These are phyloP conservation scores for Hippocampus abdominalis DNA, from an alignment of 2,113 vertebrate species.

Conservation along the genomic window DNA sequence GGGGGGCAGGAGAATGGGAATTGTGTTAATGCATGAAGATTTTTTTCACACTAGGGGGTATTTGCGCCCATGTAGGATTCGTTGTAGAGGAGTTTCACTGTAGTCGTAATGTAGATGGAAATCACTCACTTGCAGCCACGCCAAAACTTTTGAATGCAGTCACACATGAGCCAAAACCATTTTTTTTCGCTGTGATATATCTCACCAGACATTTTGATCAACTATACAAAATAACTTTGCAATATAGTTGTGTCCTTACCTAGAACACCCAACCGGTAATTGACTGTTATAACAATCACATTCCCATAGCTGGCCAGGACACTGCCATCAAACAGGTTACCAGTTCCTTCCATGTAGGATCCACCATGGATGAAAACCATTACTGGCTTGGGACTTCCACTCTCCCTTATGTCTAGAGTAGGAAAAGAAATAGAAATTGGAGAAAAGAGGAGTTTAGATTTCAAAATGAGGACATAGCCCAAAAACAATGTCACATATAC, in stretches of 20 bases:
- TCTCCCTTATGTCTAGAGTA: constrained; percentile 94
- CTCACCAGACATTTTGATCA: too few species aligned
- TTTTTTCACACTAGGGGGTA: too few species aligned
- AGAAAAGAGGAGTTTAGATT: constrained; percentile 75
- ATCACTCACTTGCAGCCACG: too few species aligned
- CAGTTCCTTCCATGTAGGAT: constrained; percentile 99
- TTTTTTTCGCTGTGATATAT: too few species aligned
- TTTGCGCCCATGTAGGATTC: too few species aligned
- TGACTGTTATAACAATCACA: constrained; percentile 98
- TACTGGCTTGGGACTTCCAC: constrained; percentile 97
- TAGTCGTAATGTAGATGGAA: too few species aligned
- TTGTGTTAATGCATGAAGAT: too few species aligned
- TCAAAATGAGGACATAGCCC: constrained; percentile 51
- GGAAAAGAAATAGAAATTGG: constrained; percentile 30
- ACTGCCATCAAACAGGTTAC: constrained; percentile 98
- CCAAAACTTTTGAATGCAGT: too few species aligned
- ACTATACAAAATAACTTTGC: neutral
- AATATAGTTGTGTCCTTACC: constrained; percentile 78
- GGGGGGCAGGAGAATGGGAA: too few species aligned
- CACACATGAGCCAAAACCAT: too few species aligned
- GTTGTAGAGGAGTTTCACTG: too few species aligned
- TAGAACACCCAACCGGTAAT: constrained; percentile 96
- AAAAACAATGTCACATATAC: constrained; percentile 36
- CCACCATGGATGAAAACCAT: constrained; percentile 99
- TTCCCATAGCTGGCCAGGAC: constrained; percentile 99